Evolutionary conservation across 2,797 vertebrate species (phyloP), one percentile per base, ranked within the genome.

Genomic region (Leuciscus waleckii): DNA sequence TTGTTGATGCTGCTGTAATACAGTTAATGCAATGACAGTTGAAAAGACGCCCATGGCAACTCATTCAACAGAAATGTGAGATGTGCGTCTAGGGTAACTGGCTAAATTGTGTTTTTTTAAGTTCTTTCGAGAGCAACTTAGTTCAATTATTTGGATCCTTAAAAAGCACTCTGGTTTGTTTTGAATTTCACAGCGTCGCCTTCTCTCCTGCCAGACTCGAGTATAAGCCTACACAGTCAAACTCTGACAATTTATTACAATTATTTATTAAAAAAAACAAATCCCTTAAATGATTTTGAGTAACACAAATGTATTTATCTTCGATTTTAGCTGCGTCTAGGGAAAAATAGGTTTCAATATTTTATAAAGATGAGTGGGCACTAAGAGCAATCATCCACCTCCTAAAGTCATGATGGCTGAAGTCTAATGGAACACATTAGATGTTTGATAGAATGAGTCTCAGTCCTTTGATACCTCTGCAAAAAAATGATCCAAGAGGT

Each of bases 1-100:
- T 71, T 26, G 73, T 70, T 80, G 68, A 91, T 61, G 35, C 51
- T 90, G 68, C 43, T 70, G 63, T 56, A 85, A 85, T 87, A 71
- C 39, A 76, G 71, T 86, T 43, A 73, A 74, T 88, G 87, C 88
- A 87, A 91, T 79, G 84, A 61, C 89, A 86, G 81, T 89, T 88
- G 13, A 90, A 73, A 89, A 69, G 74, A 87, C 86, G 41, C 16
- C 63, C 19, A 63, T 63, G 79, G 68, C 56, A 85, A 82, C 43
- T 49, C 63, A 19, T 79, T 58, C 37, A 23, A 41, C 37, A 7
- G 8, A 84, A 17, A 46, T 69, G 58, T 49, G n/a, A 58, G 61
- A 32, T 32, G 54, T 63, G 49, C 1, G 7, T 39, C 9, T 37
- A 39, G 17, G 43, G 23, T 41, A 69, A 37, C 9, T 69, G n/a